These are phyloP conservation scores for Dipodomys spectabilis DNA, from an alignment of 2,113 vertebrate species.

Conservation along the genomic window DNA sequence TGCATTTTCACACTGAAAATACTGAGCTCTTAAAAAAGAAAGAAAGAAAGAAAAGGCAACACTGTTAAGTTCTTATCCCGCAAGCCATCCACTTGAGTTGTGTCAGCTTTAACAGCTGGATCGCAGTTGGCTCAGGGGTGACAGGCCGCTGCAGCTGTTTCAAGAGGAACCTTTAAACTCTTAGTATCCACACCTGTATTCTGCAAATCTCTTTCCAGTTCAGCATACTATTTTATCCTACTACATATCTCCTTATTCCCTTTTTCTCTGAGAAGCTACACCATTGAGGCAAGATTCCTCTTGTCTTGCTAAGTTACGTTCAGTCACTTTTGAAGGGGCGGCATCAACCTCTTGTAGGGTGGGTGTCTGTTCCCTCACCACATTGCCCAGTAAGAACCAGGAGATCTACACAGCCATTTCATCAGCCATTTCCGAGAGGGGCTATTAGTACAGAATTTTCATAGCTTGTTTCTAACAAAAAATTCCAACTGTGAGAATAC, in stretches of 20 bases:
- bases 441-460: slow-evolving; percentile 24
- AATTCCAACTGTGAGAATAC: slow-evolving; percentile 26
- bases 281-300: not conserved
- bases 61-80: not conserved
- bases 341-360: not conserved
- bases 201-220: not conserved
- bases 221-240: not conserved
- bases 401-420: slow-evolving; percentile 6
- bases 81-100: no score
- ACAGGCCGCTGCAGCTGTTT: not conserved
- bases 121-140: not conserved
- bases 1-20: not conserved
- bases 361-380: not conserved
- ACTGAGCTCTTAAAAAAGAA: not conserved
- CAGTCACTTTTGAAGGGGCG: not conserved
- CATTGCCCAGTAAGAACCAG: slow-evolving; percentile 31
- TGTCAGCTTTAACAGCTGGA: no score
- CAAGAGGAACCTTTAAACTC: not conserved
- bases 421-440: slow-evolving; percentile 16
- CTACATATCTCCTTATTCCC: not conserved
- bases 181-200: not conserved
- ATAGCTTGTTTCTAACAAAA: slow-evolving; percentile 51
- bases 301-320: not conserved
- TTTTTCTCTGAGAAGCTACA: not conserved
- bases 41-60: not conserved